A percentile compares a stretch with the other conserved stretches of the same genome.
phyloP scores from a whole-genome alignment of 2,797 vertebrate species.

The Threskiornis aethiopicus region DNA sequence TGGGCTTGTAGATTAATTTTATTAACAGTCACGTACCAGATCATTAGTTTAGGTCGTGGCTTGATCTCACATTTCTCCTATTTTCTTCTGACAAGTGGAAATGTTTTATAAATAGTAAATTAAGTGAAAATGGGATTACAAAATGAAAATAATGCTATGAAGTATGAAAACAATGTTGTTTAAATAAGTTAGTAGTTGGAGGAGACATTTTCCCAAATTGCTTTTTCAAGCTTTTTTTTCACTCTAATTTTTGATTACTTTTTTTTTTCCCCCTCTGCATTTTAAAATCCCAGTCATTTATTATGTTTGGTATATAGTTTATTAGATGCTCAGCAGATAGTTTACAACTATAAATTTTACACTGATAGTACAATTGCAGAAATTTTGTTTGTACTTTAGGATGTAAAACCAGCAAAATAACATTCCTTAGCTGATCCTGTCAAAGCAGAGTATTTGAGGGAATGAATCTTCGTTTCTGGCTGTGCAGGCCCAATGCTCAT shows the following conservation, averaged over 20 bases:
- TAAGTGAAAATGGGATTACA: not conserved
- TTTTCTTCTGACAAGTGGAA: not conserved
- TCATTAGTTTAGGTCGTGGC: not conserved
- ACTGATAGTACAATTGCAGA: not conserved
- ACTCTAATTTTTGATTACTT: not conserved
- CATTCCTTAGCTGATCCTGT: not conserved
- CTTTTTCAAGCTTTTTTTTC: not conserved
- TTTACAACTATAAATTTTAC: not conserved
- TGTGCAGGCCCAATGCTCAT: not conserved
- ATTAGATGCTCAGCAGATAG: not conserved
- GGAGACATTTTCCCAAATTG: not conserved
- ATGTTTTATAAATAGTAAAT: not conserved
- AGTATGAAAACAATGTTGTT: not conserved
- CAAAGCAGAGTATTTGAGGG: not conserved
- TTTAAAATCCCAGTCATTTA: not conserved
- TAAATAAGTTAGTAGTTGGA: not conserved
- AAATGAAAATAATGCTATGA: not conserved
- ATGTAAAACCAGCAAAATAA: not conserved
- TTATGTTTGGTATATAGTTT: not conserved
- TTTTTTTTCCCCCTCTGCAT: not conserved
- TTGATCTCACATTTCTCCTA: not conserved
- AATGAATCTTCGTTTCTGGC: not conserved
- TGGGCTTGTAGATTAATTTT: not conserved
- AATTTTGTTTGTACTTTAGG: not conserved
- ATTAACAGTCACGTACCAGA: not conserved